Conservation (phyloP, 2,113 vertebrate species). For the Ammodytes marinus region DNA sequence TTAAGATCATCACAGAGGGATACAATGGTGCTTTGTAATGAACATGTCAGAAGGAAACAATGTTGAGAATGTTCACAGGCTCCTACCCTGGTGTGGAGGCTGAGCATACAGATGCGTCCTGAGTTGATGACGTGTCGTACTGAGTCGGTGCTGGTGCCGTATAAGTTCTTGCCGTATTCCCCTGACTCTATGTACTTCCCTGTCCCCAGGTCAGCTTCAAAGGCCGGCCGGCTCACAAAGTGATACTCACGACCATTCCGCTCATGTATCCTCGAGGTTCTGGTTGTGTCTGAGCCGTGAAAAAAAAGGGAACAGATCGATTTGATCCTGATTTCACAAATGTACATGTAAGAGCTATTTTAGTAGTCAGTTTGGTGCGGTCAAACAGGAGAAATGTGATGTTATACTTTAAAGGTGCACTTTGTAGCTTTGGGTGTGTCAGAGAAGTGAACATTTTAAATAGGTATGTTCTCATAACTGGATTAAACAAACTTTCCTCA, state of each 20-base stretch:
- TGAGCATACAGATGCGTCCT: constrained; percentile 94
- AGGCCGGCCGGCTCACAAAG: constrained; percentile 90
- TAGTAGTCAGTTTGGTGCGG: background rate
- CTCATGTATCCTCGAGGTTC: constrained; percentile 90
- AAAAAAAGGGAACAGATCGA: background rate
- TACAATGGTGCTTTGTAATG: background rate
- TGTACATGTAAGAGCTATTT: background rate
- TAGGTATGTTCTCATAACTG: too few species aligned
- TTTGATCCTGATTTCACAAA: background rate
- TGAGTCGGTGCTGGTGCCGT: constrained; percentile 95
- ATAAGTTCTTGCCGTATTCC: constrained; percentile 95
- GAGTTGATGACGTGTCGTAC: constrained; percentile 94
- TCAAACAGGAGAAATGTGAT: background rate
- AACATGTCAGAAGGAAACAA: constrained; percentile 12
- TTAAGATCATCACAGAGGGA: background rate
- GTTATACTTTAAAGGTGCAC: too few species aligned
- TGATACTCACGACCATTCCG: constrained; percentile 94
- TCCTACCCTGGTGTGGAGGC: constrained; percentile 93
- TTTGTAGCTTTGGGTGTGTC: too few species aligned
- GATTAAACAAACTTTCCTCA: too few species aligned
- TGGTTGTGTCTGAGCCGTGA: constrained; percentile 90
- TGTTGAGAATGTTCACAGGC: background rate
- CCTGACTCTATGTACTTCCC: constrained; percentile 96
- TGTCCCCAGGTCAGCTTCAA: constrained; percentile 90
- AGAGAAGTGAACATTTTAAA: too few species aligned